Conservation (phyloP, 1,140 invertebrate genomes). For the Cecropterus lyciades region DNA sequence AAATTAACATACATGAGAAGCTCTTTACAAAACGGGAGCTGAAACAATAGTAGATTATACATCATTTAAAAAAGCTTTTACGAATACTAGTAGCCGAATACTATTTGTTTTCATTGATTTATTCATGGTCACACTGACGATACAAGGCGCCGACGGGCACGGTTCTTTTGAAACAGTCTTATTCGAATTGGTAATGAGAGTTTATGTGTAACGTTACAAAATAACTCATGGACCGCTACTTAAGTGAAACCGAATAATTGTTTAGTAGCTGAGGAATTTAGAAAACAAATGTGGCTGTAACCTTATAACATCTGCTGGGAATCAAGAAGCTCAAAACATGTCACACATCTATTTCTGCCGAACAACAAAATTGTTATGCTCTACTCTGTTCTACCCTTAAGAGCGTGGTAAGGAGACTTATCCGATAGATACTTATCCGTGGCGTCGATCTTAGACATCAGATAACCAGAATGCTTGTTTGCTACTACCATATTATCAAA, state of each 20-base stretch:
- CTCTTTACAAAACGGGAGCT: conserved; percentile 70
- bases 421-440: too few relatives aligned
- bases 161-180: conserved; percentile 69
- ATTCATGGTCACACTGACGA: conserved; percentile 76
- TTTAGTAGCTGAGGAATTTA: conserved; percentile 61
- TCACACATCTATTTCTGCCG: too few relatives aligned
- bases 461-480: too few relatives aligned
- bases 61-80: conserved; percentile 74
- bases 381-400: too few relatives aligned
- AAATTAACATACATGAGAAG: conserved; percentile 75
- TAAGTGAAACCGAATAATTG: conserved; percentile 70
- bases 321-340: too few relatives aligned
- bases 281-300: conserved; percentile 55
- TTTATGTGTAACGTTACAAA: conserved; percentile 68
- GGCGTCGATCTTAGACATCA: too few relatives aligned
- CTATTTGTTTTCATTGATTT: conserved; percentile 84
- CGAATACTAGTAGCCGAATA: conserved; percentile 79
- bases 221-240: conserved; percentile 61
- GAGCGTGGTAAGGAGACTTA: too few relatives aligned
- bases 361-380: too few relatives aligned
- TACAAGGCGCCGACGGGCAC: conserved; percentile 75
- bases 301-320: not conserved
- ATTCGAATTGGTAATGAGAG: conserved; percentile 78
- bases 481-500: too few relatives aligned
- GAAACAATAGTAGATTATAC: conserved; percentile 75